Evolutionary conservation across 2,888 invertebrate genomes (phyloP), one percentile per base, ranked within the genome.

Genomic region (Augochlorella aurata): DNA sequence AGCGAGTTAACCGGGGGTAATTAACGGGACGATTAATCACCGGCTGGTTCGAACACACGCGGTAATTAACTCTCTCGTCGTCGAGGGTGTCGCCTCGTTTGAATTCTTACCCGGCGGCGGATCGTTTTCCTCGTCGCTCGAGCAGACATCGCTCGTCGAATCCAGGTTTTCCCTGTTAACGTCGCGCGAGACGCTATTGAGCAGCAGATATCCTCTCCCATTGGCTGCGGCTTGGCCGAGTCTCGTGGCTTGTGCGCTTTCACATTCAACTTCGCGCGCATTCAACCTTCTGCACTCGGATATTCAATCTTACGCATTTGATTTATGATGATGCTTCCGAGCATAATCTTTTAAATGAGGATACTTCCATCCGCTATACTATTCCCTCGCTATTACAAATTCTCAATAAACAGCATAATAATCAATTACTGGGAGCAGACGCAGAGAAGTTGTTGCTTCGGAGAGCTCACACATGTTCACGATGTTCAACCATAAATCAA

Each of bases 1-100:
- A 66, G 73, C 66, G 71, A 79, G 79, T 79, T 80, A 81, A 85
- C 81, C 54, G 70, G 74, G 29, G 84, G 73, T 74, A 83, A 85
- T 85, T 84, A 83, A 87, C 74, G 65, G 58, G 50, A 69, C 76
- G 80, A 87, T 88, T 88, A 87, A 87, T 88, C 86, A 86, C 61
- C 73, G 61, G 29, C 61, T 45, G 70, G 67, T 81, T 65, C 74
- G 78, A 87, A 87, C 79, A 77, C 70, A 58, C 50, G 47, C 52
- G 52, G 49, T 74, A 77, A 81, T 85, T 82, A 87, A 74, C 61
- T 47, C 49, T 49, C 44, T 49, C 21, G 50, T 61, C 68, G 66
- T 44, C 68, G 49, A n/a, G 18, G 8, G 38, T 45, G 45, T 74
- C 54, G 29, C 4, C 47, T 47, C 67, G 29, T 24, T 38, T 16